A percentile compares a stretch with the other conserved stretches of the same genome.
phyloP scores from a whole-genome alignment of 2,888 invertebrate species.

The Caenorhabditis angaria region DNA sequence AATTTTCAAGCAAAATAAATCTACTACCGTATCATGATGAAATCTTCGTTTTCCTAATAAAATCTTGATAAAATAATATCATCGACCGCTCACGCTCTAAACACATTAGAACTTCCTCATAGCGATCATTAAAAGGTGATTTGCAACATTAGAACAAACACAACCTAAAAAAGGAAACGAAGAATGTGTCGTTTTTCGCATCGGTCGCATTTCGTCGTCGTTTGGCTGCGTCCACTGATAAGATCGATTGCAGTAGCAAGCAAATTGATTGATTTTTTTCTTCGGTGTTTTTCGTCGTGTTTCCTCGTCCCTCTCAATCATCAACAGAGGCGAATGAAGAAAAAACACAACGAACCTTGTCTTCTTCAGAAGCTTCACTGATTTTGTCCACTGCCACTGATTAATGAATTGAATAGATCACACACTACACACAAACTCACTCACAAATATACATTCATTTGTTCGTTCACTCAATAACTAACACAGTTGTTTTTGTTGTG shows the following conservation, averaged over 20 bases:
- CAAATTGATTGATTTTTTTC: not conserved
- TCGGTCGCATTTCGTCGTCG: slow-evolving; percentile 4
- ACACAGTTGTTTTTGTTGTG: not conserved
- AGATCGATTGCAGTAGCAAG: not conserved
- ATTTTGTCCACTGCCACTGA: not conserved
- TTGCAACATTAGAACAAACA: not conserved
- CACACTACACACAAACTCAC: too few species aligned
- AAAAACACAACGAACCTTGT: not conserved
- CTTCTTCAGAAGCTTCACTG: not conserved
- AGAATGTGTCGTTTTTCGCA: not conserved
- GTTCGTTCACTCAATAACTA: not conserved
- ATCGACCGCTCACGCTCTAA: not conserved
- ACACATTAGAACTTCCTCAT: not conserved
- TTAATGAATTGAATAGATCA: not conserved
- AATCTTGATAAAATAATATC: not conserved
- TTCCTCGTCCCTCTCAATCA: not conserved
- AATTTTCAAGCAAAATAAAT: too few species aligned
- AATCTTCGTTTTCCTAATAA: too few species aligned
- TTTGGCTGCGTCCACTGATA: slow-evolving; percentile 1
- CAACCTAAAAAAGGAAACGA: not conserved
- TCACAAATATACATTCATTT: too few species aligned
- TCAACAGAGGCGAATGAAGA: not conserved
- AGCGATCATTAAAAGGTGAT: not conserved
- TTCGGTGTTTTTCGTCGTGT: not conserved
- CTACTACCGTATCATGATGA: too few species aligned